These are phyloP conservation scores for Hyperopisus bebe DNA, from an alignment of 2,113 vertebrate genomes.

Conservation along the genomic window DNA sequence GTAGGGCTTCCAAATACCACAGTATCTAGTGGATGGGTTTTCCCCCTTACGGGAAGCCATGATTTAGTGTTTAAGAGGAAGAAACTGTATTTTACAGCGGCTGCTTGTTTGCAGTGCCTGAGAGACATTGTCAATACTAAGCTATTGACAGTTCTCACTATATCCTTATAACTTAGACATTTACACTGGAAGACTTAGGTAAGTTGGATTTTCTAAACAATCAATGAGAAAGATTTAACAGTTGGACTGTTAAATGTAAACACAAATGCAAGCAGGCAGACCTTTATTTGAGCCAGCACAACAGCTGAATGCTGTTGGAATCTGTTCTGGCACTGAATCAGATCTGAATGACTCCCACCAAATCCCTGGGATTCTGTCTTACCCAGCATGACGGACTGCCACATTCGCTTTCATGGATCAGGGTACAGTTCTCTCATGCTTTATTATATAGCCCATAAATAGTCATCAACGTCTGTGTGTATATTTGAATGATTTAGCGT, in stretches of 20 bases:
- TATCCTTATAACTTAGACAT: background rate
- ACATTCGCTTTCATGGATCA: background rate
- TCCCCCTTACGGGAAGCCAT: background rate
- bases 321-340: background rate
- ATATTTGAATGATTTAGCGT: background rate
- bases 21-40: background rate
- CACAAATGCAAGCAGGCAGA: background rate
- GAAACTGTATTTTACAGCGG: background rate
- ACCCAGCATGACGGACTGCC: background rate
- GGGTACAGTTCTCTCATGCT: background rate
- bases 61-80: background rate
- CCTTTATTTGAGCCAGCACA: background rate
- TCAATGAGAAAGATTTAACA: background rate
- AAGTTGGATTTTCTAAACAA: background rate
- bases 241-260: background rate
- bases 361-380: background rate
- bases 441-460: background rate
- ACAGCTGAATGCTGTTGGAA: background rate
- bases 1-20: background rate
- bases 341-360: background rate
- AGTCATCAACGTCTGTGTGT: background rate
- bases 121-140: background rate
- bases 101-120: background rate
- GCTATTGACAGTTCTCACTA: background rate
- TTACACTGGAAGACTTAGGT: background rate